Conservation (phyloP, 2,113 vertebrate species). For the Suricata suricatta region DNA sequence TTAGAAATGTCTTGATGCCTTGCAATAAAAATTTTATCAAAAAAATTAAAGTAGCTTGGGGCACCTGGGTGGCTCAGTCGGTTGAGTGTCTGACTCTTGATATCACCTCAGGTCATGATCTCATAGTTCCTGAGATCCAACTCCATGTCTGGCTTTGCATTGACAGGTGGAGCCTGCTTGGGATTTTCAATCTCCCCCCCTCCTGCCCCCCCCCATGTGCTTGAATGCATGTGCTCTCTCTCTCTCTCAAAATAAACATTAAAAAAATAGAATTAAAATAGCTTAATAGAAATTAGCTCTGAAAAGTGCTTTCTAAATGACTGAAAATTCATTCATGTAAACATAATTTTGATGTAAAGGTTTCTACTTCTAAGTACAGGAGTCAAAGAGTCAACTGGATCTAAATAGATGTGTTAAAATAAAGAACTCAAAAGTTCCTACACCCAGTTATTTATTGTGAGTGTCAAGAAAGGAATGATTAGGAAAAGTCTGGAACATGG, state of each 20-base stretch:
- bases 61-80: too few relatives aligned
- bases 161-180: too few relatives aligned
- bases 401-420: neutral
- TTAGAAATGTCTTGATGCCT: neutral
- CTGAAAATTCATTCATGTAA: neutral
- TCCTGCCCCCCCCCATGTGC: too few relatives aligned
- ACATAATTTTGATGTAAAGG: neutral
- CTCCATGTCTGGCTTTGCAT: too few relatives aligned
- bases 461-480: neutral
- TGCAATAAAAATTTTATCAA: slow-evolving; percentile 11
- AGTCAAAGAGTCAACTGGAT: neutral
- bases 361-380: neutral
- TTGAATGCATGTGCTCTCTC: too few relatives aligned
- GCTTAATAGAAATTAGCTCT: neutral
- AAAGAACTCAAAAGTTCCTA: neutral
- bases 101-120: too few relatives aligned
- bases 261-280: neutral
- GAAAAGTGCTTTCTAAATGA: neutral
- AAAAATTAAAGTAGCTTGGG: neutral
- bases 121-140: too few relatives aligned
- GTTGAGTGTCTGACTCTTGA: too few relatives aligned
- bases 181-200: too few relatives aligned
- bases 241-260: too few relatives aligned
- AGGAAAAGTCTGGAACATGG: neutral
- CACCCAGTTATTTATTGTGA: neutral